phyloP scores from a whole-genome alignment of 2,113 vertebrate genomes.

The Bos javanicus region DNA sequence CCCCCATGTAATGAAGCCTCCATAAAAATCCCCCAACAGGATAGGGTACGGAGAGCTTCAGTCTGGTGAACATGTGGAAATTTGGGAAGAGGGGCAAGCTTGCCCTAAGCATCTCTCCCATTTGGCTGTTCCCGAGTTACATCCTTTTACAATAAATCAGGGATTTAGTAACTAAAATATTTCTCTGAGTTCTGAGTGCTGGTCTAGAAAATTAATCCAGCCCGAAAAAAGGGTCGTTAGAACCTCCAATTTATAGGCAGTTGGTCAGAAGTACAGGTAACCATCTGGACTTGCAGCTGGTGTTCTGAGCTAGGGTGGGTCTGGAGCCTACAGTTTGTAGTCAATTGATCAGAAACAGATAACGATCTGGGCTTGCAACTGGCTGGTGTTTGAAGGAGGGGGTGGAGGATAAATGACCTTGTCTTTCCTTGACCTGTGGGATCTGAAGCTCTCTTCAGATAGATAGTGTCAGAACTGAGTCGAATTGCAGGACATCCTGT shows the following conservation, averaged over 20 bases:
- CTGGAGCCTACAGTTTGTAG: not conserved
- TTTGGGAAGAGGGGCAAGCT: not conserved
- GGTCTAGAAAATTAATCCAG: not conserved
- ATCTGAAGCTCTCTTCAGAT: not conserved
- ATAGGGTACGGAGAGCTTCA: not conserved
- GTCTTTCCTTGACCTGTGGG: not conserved
- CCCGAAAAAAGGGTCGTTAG: accelerated
- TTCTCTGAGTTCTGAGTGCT: not conserved
- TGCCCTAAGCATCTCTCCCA: not conserved
- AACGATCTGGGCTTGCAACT: not conserved
- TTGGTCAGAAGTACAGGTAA: not conserved
- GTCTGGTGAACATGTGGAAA: not conserved
- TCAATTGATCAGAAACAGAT: not conserved
- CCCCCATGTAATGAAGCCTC: not conserved
- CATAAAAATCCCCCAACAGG: not conserved
- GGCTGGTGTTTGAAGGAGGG: not conserved
- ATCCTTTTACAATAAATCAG: not conserved
- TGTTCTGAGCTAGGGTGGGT: not conserved
- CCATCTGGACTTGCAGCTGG: not conserved
- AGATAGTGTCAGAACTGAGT: not conserved
- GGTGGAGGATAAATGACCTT: not conserved
- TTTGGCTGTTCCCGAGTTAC: not conserved
- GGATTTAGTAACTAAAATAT: not conserved
- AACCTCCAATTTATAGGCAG: not conserved
- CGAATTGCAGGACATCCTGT: not conserved